Evolutionary conservation across 2,888 invertebrate species (phyloP), one percentile per base, ranked within the genome.

Genomic region (Lacanobia oleracea): DNA sequence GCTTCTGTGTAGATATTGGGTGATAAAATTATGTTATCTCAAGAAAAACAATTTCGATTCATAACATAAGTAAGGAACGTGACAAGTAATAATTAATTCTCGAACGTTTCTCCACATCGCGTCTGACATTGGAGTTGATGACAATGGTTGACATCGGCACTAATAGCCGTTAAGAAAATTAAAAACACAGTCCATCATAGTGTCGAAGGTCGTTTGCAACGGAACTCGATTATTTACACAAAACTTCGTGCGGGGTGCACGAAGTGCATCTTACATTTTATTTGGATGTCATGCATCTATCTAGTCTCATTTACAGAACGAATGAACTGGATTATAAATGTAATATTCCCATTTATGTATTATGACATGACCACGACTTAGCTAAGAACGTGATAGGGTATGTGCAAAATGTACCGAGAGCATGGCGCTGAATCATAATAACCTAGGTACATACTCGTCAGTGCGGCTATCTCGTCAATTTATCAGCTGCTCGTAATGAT

Each of bases 401-500:
- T 18, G 4, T 37, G 7, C 23, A 37, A 40, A 61, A 62, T 45
- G n/a, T 14, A n/a, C 0, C 60, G 27, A 9, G 56, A 48, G 8
- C 33, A 40, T 53, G 51, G 21, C n/a, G 56, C 54, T 65, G 48
- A 68, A 21, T 50, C 62, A 66, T 65, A 53, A 74, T 57, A 59
- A 40, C 59, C 45, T 27, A 40, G 10, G 23, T 50, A 45, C 10
- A 14, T 53, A 16, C 33, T 53, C 14, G 9, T 43, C 21, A 54
- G 43, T 67, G 51, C 65, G 37, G 16, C 27, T 79, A 79, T 74
- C 68, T 66, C 12, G 33, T 16, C 50, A 27, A 66, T 51, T 43
- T 79, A 74, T 74, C 74, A 68, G 79, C 56, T 45, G 14, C 21
- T 37, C 16, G 23, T 50, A 53, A 63, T 50, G 65, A 66, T 59